Evolutionary conservation across 2,888 invertebrate genomes (phyloP).

Genomic region (Cartodere bifasciata): DNA sequence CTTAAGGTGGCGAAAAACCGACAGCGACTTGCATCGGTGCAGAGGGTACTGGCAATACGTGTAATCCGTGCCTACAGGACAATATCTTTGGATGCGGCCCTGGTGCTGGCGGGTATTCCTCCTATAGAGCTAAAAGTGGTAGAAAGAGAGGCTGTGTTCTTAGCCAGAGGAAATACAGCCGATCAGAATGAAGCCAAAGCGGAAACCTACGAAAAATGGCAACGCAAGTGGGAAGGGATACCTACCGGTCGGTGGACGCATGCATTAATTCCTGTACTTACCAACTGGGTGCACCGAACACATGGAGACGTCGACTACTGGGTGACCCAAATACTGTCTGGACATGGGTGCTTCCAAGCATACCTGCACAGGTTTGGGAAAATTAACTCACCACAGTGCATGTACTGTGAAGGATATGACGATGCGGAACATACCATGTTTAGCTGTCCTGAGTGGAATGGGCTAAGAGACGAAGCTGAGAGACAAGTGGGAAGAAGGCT

Average conservation of each 20-base stretch:
- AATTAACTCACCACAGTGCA: background rate
- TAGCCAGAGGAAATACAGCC: background rate
- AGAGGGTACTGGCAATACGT: slow-evolving; percentile 7
- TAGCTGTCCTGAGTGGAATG: slow-evolving; percentile 3
- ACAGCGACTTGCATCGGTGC: slow-evolving; percentile 4
- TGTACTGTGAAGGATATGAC: background rate
- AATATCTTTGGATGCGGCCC: slow-evolving; percentile 9
- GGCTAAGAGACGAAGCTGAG: slow-evolving; percentile 2
- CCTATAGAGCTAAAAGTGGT: slow-evolving; percentile 11
- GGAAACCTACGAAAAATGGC: slow-evolving; percentile 8
- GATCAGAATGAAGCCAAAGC: slow-evolving; percentile 2
- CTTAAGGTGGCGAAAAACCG: slow-evolving; percentile 1
- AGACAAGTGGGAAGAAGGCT: background rate
- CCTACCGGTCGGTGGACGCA: slow-evolving; percentile 4
- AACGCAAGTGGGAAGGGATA: slow-evolving; percentile 9
- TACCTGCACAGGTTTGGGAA: slow-evolving; percentile 14
- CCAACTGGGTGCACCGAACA: background rate
- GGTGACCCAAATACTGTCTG: slow-evolving; percentile 16
- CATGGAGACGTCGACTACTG: slow-evolving; percentile 10
- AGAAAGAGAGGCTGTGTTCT: slow-evolving; percentile 2
- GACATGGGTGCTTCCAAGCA: slow-evolving; percentile 16
- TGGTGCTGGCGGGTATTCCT: slow-evolving; percentile 8
- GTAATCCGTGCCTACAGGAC: slow-evolving; percentile 10
- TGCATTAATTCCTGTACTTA: slow-evolving; percentile 1
- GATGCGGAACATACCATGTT: slow-evolving; percentile 3